These are phyloP conservation scores for Oreochromis grahami DNA, from an alignment of 2,797 vertebrate genomes.

Conservation along the genomic window DNA sequence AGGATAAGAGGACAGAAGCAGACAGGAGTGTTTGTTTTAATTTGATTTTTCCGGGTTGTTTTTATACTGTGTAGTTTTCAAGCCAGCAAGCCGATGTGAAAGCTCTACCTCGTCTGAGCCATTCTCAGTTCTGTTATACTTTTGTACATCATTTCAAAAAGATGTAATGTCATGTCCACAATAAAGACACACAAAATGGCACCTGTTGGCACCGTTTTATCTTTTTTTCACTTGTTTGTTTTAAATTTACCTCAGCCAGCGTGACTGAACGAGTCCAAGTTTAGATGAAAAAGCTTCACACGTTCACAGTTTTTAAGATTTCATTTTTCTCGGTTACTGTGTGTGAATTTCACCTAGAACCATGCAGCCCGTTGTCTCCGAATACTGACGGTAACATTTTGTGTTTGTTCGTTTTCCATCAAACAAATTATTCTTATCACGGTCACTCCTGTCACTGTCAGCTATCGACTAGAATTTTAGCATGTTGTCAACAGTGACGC, in stretches of 20 bases:
- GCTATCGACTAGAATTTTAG: not conserved
- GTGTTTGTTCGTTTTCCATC: not conserved
- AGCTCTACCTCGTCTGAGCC: slow-evolving; percentile 93
- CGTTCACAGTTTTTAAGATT: not conserved
- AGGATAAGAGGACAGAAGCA: slow-evolving; percentile 72
- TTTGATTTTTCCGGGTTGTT: slow-evolving; percentile 54
- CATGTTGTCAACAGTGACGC: not conserved
- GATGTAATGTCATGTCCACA: slow-evolving; percentile 89
- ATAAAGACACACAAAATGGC: slow-evolving; percentile 81
- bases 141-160: slow-evolving; percentile 86
- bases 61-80: slow-evolving; percentile 77
- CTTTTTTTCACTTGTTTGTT: slow-evolving; percentile 21
- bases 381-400: not conserved
- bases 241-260: slow-evolving; percentile 6
- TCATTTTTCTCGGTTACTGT: not conserved
- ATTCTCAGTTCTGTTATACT: slow-evolving; percentile 84
- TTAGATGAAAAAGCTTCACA: slow-evolving; percentile 41
- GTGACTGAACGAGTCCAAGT: slow-evolving; percentile 29
- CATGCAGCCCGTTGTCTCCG: not conserved
- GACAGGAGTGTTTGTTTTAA: slow-evolving; percentile 63
- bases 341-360: slow-evolving; percentile 17
- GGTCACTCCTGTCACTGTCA: not conserved
- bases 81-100: slow-evolving; percentile 86
- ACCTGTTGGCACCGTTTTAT: slow-evolving; percentile 39
- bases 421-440: not conserved